Base-by-base conservation (phyloP, 35 echinoderm and acorn worm species). In the Acanthaster planci region DNA sequence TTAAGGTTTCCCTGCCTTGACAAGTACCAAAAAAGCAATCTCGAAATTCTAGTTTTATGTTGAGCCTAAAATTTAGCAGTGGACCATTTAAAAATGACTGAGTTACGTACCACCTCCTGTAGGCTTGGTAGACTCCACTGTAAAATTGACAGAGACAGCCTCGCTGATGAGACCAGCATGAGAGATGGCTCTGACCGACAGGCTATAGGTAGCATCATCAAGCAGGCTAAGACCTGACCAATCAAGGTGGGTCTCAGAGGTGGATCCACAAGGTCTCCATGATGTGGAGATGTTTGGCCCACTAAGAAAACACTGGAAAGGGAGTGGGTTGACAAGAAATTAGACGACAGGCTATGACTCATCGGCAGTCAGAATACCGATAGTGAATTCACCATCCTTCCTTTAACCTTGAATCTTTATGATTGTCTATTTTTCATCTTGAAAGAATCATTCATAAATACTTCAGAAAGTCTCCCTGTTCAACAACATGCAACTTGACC, bases 101-200 rank as follows among this genome's bases (percentile, higher is more conserved):
- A 9, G 22, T n/a, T 21, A 38, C 51, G 5, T 83, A 64, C 55
- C 81, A 1, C 35, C 37, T 10, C 29, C 34, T 10, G 7, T 23
- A 38, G 81, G 81, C 35, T 57, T 39, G 29, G 51, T 12, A 8
- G 81, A 34, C 35, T 83, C 81, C 32, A 83, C 56, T 1, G 36
- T 32, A 14, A 83, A 32, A 18, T 53, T 37, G 9, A 6, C 0
- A 22, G 19, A 67, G 31, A 84, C 44, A 53, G 50, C 67, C 18
- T 86, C 17, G 47, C 40, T 86, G 0, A 26, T 76, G 18, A 76
- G 23, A 47, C 37, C 60, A 76, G 44, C 27, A 76, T 86, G 37
- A 86, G 76, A 76, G 60, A 86, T 64, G 76, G 84, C 84, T 86
- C 64, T 86, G 39, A 86, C 59, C 9, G 50, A 52, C 22, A 86